Evolutionary conservation across 2,888 invertebrate species (phyloP), one percentile per base, ranked within the genome.

Genomic region (Mesorhabditis sp.): DNA sequence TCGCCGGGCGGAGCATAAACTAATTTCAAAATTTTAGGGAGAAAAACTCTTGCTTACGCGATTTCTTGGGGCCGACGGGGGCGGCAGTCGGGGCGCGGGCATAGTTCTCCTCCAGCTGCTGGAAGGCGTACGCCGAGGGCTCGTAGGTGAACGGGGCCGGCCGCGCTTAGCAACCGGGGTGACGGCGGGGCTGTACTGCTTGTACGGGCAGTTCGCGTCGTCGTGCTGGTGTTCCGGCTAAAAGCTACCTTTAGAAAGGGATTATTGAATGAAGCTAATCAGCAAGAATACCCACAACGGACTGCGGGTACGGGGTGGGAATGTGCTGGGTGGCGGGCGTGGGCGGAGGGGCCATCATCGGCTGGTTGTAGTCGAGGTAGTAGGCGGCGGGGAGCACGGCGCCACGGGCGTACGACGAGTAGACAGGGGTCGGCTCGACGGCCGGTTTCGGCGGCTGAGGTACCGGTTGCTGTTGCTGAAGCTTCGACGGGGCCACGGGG

Each of bases 371-470:
- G 7, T 50, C 10, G 10, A 50, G 7, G n/a, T 50, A 50, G 58
- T 50, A 50, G 58, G 58, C 58, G 58, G 58, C 10, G n/a, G 58
- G 58, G 58, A 50, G 7, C 10, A 50, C 58, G 58, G 58, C 58
- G 58, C 58, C 58, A 10, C n/a, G 58, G 58, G 58, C 58, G n/a
- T 50, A 50, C 58, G 58, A 50, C 7, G 58, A 50, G 58, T 50
- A 50, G 58, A 50, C n/a, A 10, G 58, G 58, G 28, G 28, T 28
- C 28, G 28, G 28, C 28, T 28, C 28, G 28, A 28, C 28, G 28
- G 28, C 28, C 28, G 28, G 28, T 28, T 28, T 28, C 2, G 28
- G 28, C 28, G 28, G 28, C 28, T 28, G 28, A 2, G 28, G 28
- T 28, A 2, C 28, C 28, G 28, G 28, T 28, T 28, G 28, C 28